Evolutionary conservation across 1,140 invertebrate species (phyloP), one percentile per base, ranked within the genome.

Genomic region (Phocides pigmalion): DNA sequence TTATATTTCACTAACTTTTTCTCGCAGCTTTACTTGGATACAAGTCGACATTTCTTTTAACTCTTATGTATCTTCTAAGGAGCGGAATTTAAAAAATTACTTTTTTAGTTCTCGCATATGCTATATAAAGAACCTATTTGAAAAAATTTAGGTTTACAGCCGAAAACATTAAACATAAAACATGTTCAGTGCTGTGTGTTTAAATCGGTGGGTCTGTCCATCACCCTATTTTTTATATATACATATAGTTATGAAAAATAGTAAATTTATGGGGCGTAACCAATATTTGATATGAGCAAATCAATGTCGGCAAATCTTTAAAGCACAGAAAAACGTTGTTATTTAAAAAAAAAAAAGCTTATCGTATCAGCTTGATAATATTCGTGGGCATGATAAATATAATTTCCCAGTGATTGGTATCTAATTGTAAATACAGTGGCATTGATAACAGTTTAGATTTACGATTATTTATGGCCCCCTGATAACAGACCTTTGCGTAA

Each of bases 391-490:
- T 63, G 62, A 62, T 50, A 64, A 72, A 67, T 44, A 50, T 72
- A 67, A 68, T 63, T 59, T 63, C 44, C 44, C 58, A 62, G 62
- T 74, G 74, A 76, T 76, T 71, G 68, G 73, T 79, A 79, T 79
- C 74, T 74, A 72, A 72, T 74, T 72, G 66, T 72, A 78, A 78
- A 73, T 74, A 64, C 73, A 76, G 78, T 74, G 69, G 72, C 76
- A 66, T 66, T 71, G 79, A 81, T 81, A 81, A 79, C 70, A 17
- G 72, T 72, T 73, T 73, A 81, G 79, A 81, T 81, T 81, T 79
- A 81, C 63, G 70, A 66, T 70, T 75, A 82, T 82, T 75, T 76
- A 80, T 70, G 73, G 39, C 67, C 56, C 16, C 17, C 17, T 58
- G 78, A 80, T 80, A 80, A 77, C 63, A 63, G 47, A 63, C 42